phyloP scores from a whole-genome alignment of 2,888 invertebrate species.

The Apotomis capreana region DNA sequence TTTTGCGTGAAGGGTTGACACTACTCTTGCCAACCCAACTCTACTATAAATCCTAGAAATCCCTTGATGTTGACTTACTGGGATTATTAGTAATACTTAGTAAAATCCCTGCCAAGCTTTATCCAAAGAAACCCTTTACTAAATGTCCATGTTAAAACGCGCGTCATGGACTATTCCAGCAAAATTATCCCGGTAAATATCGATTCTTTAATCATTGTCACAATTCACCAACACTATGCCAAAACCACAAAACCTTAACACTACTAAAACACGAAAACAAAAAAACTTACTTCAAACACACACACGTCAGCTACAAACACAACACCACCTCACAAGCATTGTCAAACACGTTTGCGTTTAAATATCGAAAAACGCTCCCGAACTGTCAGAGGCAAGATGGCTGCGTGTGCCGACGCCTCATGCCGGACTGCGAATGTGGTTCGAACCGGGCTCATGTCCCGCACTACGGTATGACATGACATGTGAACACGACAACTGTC shows the following conservation, averaged over 20 bases:
- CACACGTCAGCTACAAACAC: constrained; percentile 40
- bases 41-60: no score
- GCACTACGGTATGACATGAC: constrained; percentile 59
- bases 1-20: no score
- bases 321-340: constrained; percentile 42
- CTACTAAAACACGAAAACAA: constrained; percentile 15
- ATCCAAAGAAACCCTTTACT: no score
- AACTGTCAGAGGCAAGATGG: constrained; percentile 57
- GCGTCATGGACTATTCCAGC: no score
- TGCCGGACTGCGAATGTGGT: constrained; percentile 68
- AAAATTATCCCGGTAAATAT: no score
- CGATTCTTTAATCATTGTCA: constrained; percentile 21
- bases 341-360: constrained; percentile 41
- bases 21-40: no score
- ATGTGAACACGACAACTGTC: constrained; percentile 75
- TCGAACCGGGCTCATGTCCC: constrained; percentile 52
- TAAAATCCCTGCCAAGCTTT: no score
- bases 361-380: constrained; percentile 38
- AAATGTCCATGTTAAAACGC: no score
- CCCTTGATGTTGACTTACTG: no score
- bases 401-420: constrained; percentile 69
- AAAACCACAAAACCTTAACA: constrained; percentile 43
- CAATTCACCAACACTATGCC: constrained; percentile 46
- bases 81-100: no score
- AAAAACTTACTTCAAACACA: constrained; percentile 41